phyloP scores from a whole-genome alignment of 2,113 vertebrate species.

The Pachypanchax playfairii region DNA sequence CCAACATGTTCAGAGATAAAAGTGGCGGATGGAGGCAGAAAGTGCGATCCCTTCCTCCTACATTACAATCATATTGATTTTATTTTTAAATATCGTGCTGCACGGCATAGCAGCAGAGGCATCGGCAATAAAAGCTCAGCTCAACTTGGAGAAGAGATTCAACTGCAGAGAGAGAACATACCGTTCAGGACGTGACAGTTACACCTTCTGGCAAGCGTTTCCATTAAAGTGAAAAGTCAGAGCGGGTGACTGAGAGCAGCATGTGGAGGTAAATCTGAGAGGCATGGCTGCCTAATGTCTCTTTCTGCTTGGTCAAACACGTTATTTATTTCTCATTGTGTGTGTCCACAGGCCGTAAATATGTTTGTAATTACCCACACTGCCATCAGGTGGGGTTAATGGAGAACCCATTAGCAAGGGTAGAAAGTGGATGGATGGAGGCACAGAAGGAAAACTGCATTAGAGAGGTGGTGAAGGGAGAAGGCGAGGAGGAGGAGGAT shows the following conservation, averaged over 20 bases:
- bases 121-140: not conserved
- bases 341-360: slow-evolving; percentile 54
- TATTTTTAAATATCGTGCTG: slow-evolving; percentile 8
- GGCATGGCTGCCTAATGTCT: slow-evolving; percentile 31
- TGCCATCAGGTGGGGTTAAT: slow-evolving; percentile 66
- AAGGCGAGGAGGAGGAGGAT: not conserved
- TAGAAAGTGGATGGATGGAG: slow-evolving; percentile 16
- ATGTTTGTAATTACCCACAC: slow-evolving; percentile 56
- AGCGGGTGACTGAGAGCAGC: slow-evolving; percentile 1
- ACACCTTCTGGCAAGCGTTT: slow-evolving; percentile 29
- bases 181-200: not conserved
- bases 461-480: not conserved
- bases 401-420: slow-evolving; percentile 50
- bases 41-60: slow-evolving; percentile 4
- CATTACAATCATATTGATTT: not conserved
- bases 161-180: slow-evolving; percentile 1
- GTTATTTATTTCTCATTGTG: slow-evolving; percentile 58
- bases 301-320: slow-evolving; percentile 49
- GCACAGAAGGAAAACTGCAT: not conserved
- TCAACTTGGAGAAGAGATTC: not conserved
- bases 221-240: slow-evolving; percentile 22
- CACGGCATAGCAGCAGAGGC: slow-evolving; percentile 14
- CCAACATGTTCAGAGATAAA: not conserved
- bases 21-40: not conserved
- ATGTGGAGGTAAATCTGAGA: slow-evolving; percentile 12